Base-by-base conservation (phyloP, 2,888 invertebrate species). In the Aromia moschata region DNA sequence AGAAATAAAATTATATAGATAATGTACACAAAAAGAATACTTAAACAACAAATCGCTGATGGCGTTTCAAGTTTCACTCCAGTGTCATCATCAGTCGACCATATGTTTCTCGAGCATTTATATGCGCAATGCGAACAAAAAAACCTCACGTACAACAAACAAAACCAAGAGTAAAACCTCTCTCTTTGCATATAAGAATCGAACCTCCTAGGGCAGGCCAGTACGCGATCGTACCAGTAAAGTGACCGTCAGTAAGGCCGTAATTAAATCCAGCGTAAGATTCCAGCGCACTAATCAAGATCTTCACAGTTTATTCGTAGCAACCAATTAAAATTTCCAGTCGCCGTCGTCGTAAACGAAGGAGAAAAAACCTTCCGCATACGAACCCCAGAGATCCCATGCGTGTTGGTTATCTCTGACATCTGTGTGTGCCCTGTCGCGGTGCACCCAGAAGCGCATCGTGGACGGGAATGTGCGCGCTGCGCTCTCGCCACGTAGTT, bases 301-400 rank as follows among this genome's bases (percentile, higher is more conserved):
- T 57, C 20, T 40, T 44, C 56, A 30, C 44, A 57, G 49, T 33
- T 49, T 56, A 56, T 56, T 56, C 56, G 37, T 16, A 25, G 33
- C 56, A 14, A 51, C 51, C 51, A 57, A 57, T 57, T 57, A 57
- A 51, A 43, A 44, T 57, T 37, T 37, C 49, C 18, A 57, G 56
- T 43, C 25, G 20, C 37, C 30, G 41, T 25, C 14, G 17, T 49
- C 18, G 47, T 45, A 54, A 44, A 16, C 17, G 37, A 38, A 15
- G 30, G 38, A 54, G 45, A 25, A 43, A 43, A n/a, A n/a, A n/a
- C n/a, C n/a, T 12, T 43, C 5, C 18, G 2, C 18, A 43, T 49
- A 37, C 14, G 18, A 37, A 15, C 43, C 43, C 12, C n/a, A n/a
- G 14, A 43, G 44, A 37, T 49, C 36, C 56, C 41, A 20, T 56